Evolutionary conservation across 2,797 vertebrate species (phyloP), one percentile per base, ranked within the genome.

Genomic region (Labeo calbasu): DNA sequence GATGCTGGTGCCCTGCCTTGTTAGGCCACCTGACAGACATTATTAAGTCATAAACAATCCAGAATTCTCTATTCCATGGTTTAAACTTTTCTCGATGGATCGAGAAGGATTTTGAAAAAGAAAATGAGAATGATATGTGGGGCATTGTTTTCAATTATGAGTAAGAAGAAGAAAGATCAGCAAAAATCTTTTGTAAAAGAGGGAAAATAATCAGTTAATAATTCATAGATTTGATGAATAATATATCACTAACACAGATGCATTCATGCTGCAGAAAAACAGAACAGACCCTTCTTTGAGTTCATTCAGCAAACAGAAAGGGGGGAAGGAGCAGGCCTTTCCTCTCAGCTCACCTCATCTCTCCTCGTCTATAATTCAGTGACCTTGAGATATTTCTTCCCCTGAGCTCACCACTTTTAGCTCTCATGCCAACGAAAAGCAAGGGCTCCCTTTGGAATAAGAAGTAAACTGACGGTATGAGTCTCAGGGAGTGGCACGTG

Each of bases 271-370:
- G 69, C 71, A 43, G 78, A 85, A 85, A 89, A 88, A 86, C 70
- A 86, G 89, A 87, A 88, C 90, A 90, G 82, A 81, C 83, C 77
- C 89, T 89, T 91, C 88, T 83, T 83, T 84, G 78, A 72, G 85
- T 92, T 93, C 94, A 95, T 95, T 96, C 94, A 95, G 90, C 90
- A 94, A 94, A 94, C 91, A 81, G 77, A 82, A 81, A 77, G n/a
- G 55, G 23, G 48, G 69, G 72, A 69, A 69, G 61, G 19, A 63
- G 77, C 53, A 10, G 23, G 77, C 72, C 79, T 87, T 81, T 78
- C 70, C 86, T 66, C 68, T 81, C 83, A 84, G 79, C 83, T 85
- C 79, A 83, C 88, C 87, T 86, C 84, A 57, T 86, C 65, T 78
- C 76, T 32, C 50, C 85, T 87, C 68, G 14, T 92, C 73, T 85